Evolutionary conservation across 2,888 invertebrate genomes (phyloP), one percentile per base, ranked within the genome.

Genomic region (Axea sp.): DNA sequence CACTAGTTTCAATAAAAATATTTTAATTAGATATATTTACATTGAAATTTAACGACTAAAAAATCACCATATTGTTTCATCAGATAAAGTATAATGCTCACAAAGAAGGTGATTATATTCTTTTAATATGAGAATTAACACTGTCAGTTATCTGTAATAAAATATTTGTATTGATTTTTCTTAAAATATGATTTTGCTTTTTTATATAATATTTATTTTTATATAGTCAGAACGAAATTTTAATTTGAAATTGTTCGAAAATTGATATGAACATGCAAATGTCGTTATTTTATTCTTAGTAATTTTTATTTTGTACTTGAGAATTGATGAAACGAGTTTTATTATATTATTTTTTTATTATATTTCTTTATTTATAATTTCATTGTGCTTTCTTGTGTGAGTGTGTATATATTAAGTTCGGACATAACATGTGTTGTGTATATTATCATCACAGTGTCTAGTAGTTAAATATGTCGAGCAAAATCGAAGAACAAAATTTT

Each of bases 361-460:
- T 24, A 22, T 12, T 39, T 14, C 49, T 33, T 28, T 37, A 28
- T 53, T 51, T 26, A 59, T 47, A 37, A 47, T 57, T 57, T 57
- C 67, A 47, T 67, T 47, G 67, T 41, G 67, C 57, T 57, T 49
- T 57, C 17, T 62, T 24, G 6, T 24, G 6, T 24, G 7, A 4
- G 6, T 24, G 6, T 24, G 9, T 51, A 28, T 35, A 49, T 59
- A 45, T 37, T 19, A 45, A 51, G 15, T 57, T 59, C 30, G 57
- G 57, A n/a, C n/a, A n/a, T n/a, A n/a, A 55, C 51, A 67, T 57
- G 59, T 55, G 39, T 72, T 69, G 55, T 69, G 72, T 67, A 75
- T 51, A 76, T 74, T 57, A 39, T 76, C 75, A 77, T 77, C 77
- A 77, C 76, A 81, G 79, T 73, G 75, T 75, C 68, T 60, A 77